Evolutionary conservation across 2,113 vertebrate genomes (phyloP).

Genomic region (Morone saxatilis): DNA sequence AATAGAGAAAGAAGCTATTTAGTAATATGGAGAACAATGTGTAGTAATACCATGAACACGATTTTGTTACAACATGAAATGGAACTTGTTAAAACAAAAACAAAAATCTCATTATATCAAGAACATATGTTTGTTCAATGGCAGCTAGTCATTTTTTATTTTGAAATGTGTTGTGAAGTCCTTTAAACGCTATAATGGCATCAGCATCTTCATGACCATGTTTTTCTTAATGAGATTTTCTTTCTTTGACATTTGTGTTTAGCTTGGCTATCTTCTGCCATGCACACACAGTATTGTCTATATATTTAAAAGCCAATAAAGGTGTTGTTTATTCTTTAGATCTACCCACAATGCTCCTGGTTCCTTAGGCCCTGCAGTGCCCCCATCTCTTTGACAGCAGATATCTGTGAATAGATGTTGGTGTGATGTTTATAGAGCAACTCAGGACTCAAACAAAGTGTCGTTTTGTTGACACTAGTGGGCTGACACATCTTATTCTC

Average conservation of each 20-base stretch:
- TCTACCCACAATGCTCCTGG: constrained; percentile 59
- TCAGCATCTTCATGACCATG: not conserved
- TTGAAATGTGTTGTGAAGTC: not conserved
- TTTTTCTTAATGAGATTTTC: not conserved
- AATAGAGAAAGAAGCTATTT: not conserved
- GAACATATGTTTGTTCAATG: not conserved
- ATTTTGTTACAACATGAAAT: not conserved
- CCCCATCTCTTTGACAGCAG: constrained; percentile 43
- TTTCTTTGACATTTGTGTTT: not conserved
- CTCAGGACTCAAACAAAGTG: not conserved
- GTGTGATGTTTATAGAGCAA: constrained; percentile 6
- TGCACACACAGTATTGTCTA: too few species aligned
- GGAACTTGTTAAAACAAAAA: not conserved
- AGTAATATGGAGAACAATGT: not conserved
- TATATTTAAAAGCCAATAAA: constrained; percentile 30
- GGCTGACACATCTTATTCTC: not conserved
- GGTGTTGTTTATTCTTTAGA: constrained; percentile 23
- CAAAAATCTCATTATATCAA: not conserved
- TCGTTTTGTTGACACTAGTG: constrained; percentile 12
- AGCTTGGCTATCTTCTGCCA: too few species aligned
- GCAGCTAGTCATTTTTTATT: not conserved
- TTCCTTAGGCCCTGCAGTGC: constrained; percentile 30
- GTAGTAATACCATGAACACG: not conserved
- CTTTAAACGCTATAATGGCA: too few species aligned
- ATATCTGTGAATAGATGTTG: constrained; percentile 36